Base-by-base conservation (phyloP, 1,140 invertebrate species). In the Cryptotermes secundus region DNA sequence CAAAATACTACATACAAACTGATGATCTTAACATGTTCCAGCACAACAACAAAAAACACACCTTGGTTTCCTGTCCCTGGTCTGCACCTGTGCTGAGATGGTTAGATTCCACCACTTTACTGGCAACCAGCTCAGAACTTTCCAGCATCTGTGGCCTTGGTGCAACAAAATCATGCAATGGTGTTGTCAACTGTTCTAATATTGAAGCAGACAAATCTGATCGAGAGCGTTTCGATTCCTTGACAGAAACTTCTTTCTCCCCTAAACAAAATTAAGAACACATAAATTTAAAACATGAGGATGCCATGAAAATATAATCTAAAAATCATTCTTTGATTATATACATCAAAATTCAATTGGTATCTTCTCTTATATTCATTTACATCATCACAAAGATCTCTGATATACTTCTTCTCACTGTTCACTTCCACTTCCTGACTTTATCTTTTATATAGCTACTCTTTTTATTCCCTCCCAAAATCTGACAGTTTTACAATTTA, bases 161-260 rank as follows among this genome's bases (percentile, higher is more conserved):
- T 49, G n/a, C 85, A 4, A 86, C 85, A 85, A 91, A 92, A 87
- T 92, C 92, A 86, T 92, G 90, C 65, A 95, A 86, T 0, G 93
- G 94, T 85, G 93, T 91, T 34, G 93, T 92, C 72, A 95, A 87
- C 86, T 94, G 93, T 87, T 94, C 93, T 26, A 94, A 88, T 86
- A 95, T 94, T 59, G 91, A 91, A 9, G 90, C 90, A 0, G 93
- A 94, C 34, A 95, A 88, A 89, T 95, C 93, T 16, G 90, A 92
- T 35, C 93, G 89, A 80, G 90, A 89, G 72, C 91, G 90, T 87
- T 93, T 93, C 84, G 92, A 92, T 86, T 92, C 88, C 87, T 92
- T 92, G 72, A 88, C 91, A 34, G 90, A 86, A 22, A 88, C 87
- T 45, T 93, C 93, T 86, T 93, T 93, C 84, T 93, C 92, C 84